Evolutionary conservation across 2,113 vertebrate species (phyloP).

Genomic region (Epinephelus cyanopodus): DNA sequence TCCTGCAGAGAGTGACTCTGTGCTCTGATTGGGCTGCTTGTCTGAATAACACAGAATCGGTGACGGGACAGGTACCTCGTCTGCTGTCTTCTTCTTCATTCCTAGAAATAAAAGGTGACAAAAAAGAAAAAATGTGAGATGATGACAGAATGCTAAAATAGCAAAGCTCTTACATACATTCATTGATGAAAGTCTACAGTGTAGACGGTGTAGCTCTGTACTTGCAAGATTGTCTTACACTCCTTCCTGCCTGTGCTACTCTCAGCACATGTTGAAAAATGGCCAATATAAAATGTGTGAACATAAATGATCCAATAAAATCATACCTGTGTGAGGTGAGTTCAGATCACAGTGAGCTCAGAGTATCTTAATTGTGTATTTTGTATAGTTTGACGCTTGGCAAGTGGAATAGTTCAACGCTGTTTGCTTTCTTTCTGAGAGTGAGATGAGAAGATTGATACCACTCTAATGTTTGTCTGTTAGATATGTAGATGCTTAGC

Average conservation of each 20-base stretch:
- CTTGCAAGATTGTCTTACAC: neutral
- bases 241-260: neutral
- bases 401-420: too few species aligned
- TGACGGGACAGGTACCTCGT: neutral
- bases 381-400: neutral
- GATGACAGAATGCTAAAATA: neutral
- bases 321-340: neutral
- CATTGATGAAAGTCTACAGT: too few species aligned
- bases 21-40: conserved; percentile 51
- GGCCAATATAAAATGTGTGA: neutral
- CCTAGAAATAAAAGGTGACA: conserved; percentile 15
- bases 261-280: neutral
- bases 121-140: neutral
- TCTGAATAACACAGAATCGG: conserved; percentile 25
- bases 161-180: neutral
- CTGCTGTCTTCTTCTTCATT: conserved; percentile 7
- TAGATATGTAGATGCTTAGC: too few species aligned
- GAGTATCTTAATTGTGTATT: neutral
- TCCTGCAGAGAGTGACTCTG: conserved; percentile 72
- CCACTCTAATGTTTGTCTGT: too few species aligned
- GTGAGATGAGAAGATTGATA: too few species aligned
- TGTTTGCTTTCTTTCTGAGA: too few species aligned
- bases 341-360: neutral
- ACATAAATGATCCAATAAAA: neutral
- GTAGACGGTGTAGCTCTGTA: neutral